These are phyloP conservation scores for Girardinus metallicus DNA, from an alignment of 2,797 vertebrate species.

Conservation along the genomic window DNA sequence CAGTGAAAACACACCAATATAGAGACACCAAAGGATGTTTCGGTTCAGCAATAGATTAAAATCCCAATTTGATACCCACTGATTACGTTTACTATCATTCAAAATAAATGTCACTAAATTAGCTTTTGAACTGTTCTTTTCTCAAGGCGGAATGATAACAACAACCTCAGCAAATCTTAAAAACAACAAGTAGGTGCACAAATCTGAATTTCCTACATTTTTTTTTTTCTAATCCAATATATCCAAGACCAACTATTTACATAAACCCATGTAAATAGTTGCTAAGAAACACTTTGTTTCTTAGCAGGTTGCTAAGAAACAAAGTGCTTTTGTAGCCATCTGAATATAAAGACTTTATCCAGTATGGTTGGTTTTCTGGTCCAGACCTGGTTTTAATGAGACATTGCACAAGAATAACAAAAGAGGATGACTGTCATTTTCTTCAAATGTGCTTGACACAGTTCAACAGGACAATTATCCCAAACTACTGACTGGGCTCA, in stretches of 20 bases:
- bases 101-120: background rate
- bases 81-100: background rate
- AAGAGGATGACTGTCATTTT: background rate
- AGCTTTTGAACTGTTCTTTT: background rate
- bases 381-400: background rate
- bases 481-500: background rate
- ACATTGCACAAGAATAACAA: background rate
- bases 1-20: conserved; percentile 44
- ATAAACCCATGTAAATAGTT: background rate
- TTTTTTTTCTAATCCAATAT: background rate
- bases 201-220: background rate
- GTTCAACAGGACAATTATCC: background rate
- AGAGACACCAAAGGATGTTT: conserved; percentile 27
- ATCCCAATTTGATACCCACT: background rate
- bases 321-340: background rate
- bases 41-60: background rate
- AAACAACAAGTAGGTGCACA: background rate
- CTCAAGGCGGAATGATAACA: background rate
- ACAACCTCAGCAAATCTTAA: background rate
- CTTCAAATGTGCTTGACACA: background rate
- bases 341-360: background rate
- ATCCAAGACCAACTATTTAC: background rate
- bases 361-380: background rate
- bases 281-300: background rate
- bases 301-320: background rate